phyloP scores from a whole-genome alignment of 2,113 vertebrate species.

The Aptenodytes forsteri region DNA sequence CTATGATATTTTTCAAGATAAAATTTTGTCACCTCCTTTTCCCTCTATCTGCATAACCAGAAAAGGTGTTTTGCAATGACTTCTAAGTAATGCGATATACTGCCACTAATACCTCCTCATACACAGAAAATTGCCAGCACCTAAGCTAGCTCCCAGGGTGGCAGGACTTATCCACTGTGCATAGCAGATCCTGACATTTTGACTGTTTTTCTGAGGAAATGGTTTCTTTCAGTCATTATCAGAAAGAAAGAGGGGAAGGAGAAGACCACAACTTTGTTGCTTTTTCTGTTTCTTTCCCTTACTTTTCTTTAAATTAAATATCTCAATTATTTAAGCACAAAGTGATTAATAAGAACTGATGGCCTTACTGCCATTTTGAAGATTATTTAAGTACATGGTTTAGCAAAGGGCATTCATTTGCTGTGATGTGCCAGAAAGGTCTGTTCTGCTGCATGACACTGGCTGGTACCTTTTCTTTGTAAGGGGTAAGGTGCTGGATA shows the following conservation, averaged over 20 bases:
- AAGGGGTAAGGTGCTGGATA: not conserved
- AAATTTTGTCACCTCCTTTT: not conserved
- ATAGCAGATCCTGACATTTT: not conserved
- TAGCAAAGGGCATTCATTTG: not conserved
- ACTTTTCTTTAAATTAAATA: not conserved
- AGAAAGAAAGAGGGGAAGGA: not conserved
- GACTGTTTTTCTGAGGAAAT: not conserved
- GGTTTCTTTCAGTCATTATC: not conserved
- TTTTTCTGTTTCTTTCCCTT: not conserved
- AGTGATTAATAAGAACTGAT: not conserved
- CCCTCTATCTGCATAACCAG: not conserved
- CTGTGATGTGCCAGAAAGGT: not conserved
- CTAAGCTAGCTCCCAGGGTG: not conserved
- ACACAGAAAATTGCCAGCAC: not conserved
- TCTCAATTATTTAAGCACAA: not conserved
- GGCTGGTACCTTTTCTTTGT: not conserved
- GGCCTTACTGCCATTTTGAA: not conserved
- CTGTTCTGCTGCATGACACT: not conserved
- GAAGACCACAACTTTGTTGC: not conserved
- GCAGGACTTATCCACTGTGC: not conserved
- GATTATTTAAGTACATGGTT: not conserved
- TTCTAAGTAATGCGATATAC: not conserved
- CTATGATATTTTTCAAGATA: not conserved
- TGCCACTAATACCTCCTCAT: not conserved
- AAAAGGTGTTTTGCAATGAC: not conserved